Evolutionary conservation across 2,797 vertebrate species (phyloP), one percentile per base, ranked within the genome.

Genomic region (Staurois parvus): DNA sequence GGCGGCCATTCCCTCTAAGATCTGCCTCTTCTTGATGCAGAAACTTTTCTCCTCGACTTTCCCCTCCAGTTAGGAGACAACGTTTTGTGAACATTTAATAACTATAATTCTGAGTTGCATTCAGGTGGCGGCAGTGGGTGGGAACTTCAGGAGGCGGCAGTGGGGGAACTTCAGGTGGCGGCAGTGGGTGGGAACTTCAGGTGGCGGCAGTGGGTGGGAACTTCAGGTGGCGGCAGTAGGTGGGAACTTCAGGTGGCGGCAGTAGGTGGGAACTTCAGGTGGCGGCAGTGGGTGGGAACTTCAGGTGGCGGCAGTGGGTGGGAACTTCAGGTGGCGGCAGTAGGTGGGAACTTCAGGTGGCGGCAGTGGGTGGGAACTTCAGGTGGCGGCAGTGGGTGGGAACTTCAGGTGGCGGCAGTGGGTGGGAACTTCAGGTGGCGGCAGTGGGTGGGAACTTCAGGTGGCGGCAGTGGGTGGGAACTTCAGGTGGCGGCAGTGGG

Each of bases 281-380:
- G 52, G 52, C 52, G n/a, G 52, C 52, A 59, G 52, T 59, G 21
- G 52, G 52, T 59, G 52, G 52, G n/a, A n/a, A n/a, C n/a, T 78
- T 34, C 26, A 67, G 15, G 66, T 7, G 52, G 52, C 52, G n/a
- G 52, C 52, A 59, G 52, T 59, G 21, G 52, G 52, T 59, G 52
- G 52, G n/a, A n/a, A n/a, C n/a, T 78, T 34, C 26, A 67, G 15
- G 66, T 7, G 52, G 52, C 52, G n/a, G 52, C 52, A 59, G 52
- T 59, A 6, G 52, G 52, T 59, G 52, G 52, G n/a, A n/a, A n/a
- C n/a, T 78, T 34, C 26, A 67, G 15, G 66, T 7, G 52, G 52
- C 52, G n/a, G 52, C 52, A 59, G 52, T 59, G 21, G 52, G 52
- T 59, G 52, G 52, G n/a, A n/a, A n/a, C n/a, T 78, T 34, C 26